phyloP scores from a whole-genome alignment of 2,113 vertebrate species.

The Eonycteris spelaea region DNA sequence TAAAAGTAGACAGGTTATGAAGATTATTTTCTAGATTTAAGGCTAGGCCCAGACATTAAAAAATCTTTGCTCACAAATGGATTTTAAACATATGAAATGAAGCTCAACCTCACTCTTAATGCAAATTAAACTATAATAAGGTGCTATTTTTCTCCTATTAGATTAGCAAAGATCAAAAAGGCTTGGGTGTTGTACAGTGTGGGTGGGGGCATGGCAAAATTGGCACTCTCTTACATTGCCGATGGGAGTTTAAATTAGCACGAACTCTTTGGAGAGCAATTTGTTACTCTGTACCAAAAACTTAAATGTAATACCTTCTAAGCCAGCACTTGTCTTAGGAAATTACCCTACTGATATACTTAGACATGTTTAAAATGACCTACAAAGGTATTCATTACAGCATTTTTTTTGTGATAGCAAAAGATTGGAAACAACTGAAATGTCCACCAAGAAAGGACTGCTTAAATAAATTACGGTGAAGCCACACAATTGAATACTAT shows the following conservation, averaged over 20 bases:
- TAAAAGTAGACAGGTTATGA: background rate
- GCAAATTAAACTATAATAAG: constrained; percentile 65
- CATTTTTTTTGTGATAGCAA: background rate
- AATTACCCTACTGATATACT: background rate
- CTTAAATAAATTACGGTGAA: background rate
- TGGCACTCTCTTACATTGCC: constrained; percentile 12
- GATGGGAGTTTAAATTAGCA: constrained; percentile 46
- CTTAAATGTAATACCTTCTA: constrained; percentile 32
- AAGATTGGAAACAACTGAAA: background rate
- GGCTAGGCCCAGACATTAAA: constrained; percentile 40
- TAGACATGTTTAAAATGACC: background rate
- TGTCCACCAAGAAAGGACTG: background rate
- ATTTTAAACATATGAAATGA: constrained; percentile 60
- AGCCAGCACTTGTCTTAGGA: constrained; percentile 6
- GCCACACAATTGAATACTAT: background rate
- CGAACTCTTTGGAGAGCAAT: constrained; percentile 30
- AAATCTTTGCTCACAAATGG: constrained; percentile 59
- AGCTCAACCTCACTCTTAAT: constrained; percentile 54
- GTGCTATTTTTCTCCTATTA: constrained; percentile 51
- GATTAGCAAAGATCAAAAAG: constrained; percentile 61
- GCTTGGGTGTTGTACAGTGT: constrained; percentile 20
- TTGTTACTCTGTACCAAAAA: constrained; percentile 57
- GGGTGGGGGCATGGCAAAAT: constrained; percentile 39
- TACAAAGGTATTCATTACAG: background rate
- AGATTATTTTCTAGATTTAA: constrained; percentile 58